Base-by-base conservation (phyloP, 1,140 invertebrate genomes). In the Drosophila fuyamai region DNA sequence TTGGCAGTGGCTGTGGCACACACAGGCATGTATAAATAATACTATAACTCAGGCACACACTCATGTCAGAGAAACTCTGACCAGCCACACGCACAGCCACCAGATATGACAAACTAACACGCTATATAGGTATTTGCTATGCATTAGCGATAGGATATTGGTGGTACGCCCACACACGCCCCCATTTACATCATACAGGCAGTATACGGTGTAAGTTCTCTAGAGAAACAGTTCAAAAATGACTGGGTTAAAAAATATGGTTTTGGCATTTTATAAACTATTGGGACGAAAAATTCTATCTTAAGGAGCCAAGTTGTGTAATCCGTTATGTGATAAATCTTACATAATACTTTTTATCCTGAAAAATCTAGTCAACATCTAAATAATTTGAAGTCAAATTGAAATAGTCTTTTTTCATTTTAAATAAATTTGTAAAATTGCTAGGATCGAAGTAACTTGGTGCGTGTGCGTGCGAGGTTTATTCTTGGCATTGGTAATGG, bases 21-120 rank as follows among this genome's bases (percentile, higher is more conserved):
- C 50, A 63, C 67, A 76, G 57, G 68, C 43, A 63, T 61, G 72
- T 74, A 79, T 74, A 77, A 77, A 84, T 88, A 84, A 89, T 84
- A 90, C 84, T 89, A 76, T 66, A 80, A 78, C 78, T 77, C 56
- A 54, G 41, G 58, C 65, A 72, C 44, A 55, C 79, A 47, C 56
- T 46, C 71, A 59, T 23, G 23, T 23, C 10, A 57, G 59, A 72
- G 48, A 29, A 51, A 46, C 41, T 62, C 48, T 51, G 57, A 41
- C 29, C 62, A 71, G 46, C 50, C 81, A 67, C 82, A 78, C 82
- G 82, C 79, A 85, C 79, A 79, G 66, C 81, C 61, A 85, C 72
- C 67, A 65, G 79, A 86, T 86, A 86, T 86, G 84, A 88, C 66
- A 88, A 68, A 83, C 75, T 73, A 83, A 73, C 84, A 86, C 79